Evolutionary conservation across 2,113 vertebrate species (phyloP), one percentile per base, ranked within the genome.

Genomic region (Manacus vitellinus): DNA sequence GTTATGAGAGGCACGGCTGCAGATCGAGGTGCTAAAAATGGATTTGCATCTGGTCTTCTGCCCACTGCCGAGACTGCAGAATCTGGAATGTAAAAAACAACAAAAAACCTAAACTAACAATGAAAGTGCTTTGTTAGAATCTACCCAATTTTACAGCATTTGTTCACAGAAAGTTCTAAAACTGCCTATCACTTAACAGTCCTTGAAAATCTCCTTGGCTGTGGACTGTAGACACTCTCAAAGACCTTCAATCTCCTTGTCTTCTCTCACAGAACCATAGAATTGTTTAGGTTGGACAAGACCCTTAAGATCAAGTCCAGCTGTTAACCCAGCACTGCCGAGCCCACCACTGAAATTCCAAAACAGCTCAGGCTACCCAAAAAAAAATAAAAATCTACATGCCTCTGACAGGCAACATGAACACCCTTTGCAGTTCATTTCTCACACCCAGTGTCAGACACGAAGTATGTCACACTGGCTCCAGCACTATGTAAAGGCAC

Each of bases 11-110:
- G 99, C 51, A 99, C 99, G 5, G 99, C 99, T 21, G 99, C 98
- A 10, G 99, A 99, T 51, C 99, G 99, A 25, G 99, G 99, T 5
- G 99, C 99, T 97, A 99, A 95, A 98, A 99, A 99, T 1, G 98
- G 98, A 66, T 98, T 99, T 61, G 97, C 85, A 43, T 99, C 99
- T 54, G 97, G 49, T 89, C 99, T 98, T 96, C 98, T 98, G n/a
- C 94, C 82, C 30, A 54, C 31, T 71, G 98, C 98, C 1, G 70
- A 74, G 5, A 95, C 96, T 77, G 97, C 58, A 97, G 95, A 20
- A 92, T 97, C 97, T 98, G 85, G 73, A 79, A 52, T 3, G 74
- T 10, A 85, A 76, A 49, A 51, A 58, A 24, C 15, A 37, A 3
- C 3, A 73, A 70, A 70, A 37, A 59, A 31, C 8, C 33, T 44